Evolutionary conservation across 2,113 vertebrate genomes (phyloP).

Genomic region (Sinocyclocheilus anshuiensis): DNA sequence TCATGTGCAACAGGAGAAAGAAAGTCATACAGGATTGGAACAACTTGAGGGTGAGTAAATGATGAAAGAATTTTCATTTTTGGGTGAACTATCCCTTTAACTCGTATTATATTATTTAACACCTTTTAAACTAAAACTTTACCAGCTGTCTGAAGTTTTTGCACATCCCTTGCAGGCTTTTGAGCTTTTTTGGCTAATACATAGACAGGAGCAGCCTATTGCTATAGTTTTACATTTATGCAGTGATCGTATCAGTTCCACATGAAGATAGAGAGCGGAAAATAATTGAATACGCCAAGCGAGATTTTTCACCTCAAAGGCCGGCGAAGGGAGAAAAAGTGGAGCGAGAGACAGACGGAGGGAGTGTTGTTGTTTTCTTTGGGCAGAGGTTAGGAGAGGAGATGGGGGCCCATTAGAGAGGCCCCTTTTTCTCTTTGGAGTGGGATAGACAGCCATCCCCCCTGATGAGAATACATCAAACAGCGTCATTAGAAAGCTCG

Average conservation of each 20-base stretch:
- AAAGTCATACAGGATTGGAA: too few species aligned
- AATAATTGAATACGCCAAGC: conserved; percentile 25
- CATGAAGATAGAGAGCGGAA: conserved; percentile 21
- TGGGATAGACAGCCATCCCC: conserved; percentile 44
- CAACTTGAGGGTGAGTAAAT: too few species aligned
- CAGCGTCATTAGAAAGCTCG: conserved; percentile 56
- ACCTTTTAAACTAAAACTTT: background rate
- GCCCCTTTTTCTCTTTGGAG: conserved; percentile 41
- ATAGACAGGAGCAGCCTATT: conserved; percentile 2
- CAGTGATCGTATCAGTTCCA: conserved; percentile 29
- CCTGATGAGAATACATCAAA: conserved; percentile 60
- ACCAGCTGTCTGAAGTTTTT: background rate
- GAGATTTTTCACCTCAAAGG: conserved; percentile 38
- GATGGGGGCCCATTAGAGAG: conserved; percentile 57
- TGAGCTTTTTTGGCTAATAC: background rate
- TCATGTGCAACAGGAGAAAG: too few species aligned
- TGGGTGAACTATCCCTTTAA: too few species aligned
- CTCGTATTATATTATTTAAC: background rate
- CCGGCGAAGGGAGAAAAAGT: conserved; percentile 16
- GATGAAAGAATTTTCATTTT: too few species aligned
- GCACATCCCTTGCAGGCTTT: background rate
- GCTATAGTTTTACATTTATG: conserved; percentile 3
- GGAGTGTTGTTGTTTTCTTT: conserved; percentile 48
- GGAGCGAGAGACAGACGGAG: conserved; percentile 17
- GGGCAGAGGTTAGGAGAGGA: conserved; percentile 41